Evolutionary conservation across 2,797 vertebrate species (phyloP).

Genomic region (Apogon hyalosoma): DNA sequence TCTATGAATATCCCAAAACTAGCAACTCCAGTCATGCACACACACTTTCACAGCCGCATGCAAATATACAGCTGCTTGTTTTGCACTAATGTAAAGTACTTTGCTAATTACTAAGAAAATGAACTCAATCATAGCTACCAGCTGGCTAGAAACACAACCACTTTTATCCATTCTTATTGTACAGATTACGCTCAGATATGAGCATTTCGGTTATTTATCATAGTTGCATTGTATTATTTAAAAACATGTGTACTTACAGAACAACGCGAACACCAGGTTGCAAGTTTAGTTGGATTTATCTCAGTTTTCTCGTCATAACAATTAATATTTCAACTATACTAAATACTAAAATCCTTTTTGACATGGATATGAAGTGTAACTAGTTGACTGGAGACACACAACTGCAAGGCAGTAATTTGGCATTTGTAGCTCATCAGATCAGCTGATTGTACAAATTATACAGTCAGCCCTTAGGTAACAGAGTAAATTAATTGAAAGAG

Average conservation of each 20-base stretch:
- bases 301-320: no score
- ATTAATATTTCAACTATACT: no score
- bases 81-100: slow-evolving; percentile 38
- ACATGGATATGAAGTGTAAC: no score
- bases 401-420: not conserved
- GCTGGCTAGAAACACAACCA: slow-evolving; percentile 20
- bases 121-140: slow-evolving; percentile 35
- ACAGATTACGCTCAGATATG: not conserved
- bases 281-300: no score
- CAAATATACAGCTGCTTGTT: slow-evolving; percentile 48
- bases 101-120: slow-evolving; percentile 30
- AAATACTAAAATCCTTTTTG: no score
- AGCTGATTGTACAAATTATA: slow-evolving; percentile 19
- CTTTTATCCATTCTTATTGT: no score
- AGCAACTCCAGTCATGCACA: slow-evolving; percentile 10
- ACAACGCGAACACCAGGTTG: not conserved
- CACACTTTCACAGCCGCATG: slow-evolving; percentile 12
- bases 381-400: not conserved
- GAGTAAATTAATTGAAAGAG: slow-evolving; percentile 38
- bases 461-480: slow-evolving; percentile 16
- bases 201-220: not conserved
- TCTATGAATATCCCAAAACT: slow-evolving; percentile 11
- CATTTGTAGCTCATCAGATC: slow-evolving; percentile 38
- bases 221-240: not conserved
- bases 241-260: not conserved